Conservation (phyloP, 2,113 vertebrate species). For the Spermophilus dauricus region DNA sequence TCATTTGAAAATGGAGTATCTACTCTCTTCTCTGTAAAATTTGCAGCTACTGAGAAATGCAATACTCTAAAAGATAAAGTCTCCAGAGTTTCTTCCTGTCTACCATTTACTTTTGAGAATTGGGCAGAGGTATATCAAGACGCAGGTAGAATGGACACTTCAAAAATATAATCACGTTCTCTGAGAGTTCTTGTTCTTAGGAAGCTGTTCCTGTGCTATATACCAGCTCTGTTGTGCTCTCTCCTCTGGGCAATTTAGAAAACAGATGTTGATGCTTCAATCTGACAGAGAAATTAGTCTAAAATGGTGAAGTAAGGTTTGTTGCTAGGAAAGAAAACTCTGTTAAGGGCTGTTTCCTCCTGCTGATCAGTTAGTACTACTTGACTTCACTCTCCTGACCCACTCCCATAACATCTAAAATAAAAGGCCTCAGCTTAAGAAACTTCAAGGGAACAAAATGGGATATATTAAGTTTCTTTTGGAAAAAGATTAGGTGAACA, state of each 20-base stretch:
- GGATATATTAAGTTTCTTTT: neutral
- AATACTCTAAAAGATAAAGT: conserved; percentile 57
- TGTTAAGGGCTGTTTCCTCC: neutral
- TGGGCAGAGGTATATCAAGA: neutral
- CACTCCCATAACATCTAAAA: neutral
- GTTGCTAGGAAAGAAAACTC: neutral
- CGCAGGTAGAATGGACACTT: neutral
- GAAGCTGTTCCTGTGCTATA: neutral
- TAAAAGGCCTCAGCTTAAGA: neutral
- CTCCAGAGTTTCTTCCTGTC: neutral
- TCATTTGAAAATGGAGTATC: conserved; percentile 43
- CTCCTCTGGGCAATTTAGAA: conserved; percentile 27
- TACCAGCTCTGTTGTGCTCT: neutral
- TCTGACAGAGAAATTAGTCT: conserved; percentile 50
- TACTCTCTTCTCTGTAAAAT: conserved; percentile 46
- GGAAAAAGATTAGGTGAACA: neutral
- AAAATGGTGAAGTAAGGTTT: conserved; percentile 41
- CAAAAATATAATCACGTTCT: neutral
- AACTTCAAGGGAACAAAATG: neutral
- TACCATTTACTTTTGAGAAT: neutral
- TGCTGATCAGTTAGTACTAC: neutral
- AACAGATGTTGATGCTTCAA: conserved; percentile 19
- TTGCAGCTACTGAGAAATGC: neutral
- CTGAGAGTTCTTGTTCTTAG: conserved; percentile 21
- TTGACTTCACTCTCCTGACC: neutral